phyloP scores from a whole-genome alignment of 23 tunicate genomes.

The Ascidia mentula region DNA sequence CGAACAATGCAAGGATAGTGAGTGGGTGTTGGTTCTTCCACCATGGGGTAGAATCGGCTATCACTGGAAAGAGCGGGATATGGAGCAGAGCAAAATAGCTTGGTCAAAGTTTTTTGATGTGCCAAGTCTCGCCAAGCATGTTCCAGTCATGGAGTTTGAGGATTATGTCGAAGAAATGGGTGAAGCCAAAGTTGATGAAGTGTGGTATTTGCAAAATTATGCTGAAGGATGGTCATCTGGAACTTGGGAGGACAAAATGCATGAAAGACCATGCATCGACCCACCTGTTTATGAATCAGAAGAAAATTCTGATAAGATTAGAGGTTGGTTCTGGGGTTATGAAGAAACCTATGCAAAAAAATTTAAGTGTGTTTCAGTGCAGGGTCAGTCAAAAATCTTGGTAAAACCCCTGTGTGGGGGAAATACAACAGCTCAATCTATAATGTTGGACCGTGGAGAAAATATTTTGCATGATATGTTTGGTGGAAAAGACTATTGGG shows the following conservation, averaged over 20 bases:
- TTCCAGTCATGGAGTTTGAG: conserved; percentile 92
- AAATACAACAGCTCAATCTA: conserved; percentile 90
- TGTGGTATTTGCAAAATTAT: conserved; percentile 96
- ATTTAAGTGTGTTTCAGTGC: conserved; percentile 98
- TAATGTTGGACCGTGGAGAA: conserved; percentile 93
- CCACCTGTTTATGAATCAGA: conserved; percentile 77
- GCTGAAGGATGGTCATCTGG: conserved; percentile 89
- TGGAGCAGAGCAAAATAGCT: conserved; percentile 84
- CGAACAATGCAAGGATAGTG: conserved; percentile 38
- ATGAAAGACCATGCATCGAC: conserved; percentile 90
- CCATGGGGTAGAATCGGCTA: conserved; percentile 99
- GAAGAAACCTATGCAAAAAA: conserved; percentile 87
- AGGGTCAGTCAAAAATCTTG: conserved; percentile 58
- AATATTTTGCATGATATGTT: conserved; percentile 86
- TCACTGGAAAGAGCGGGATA: conserved; percentile 90
- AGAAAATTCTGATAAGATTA: conserved; percentile 46
- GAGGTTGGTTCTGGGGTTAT: conserved; percentile 99
- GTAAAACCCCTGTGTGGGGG: conserved; percentile 80
- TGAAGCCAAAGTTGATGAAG: conserved; percentile 79
- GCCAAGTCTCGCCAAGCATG: conserved; percentile 56
- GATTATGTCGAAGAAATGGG: conserved; percentile 96
- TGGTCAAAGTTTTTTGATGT: conserved; percentile 94
- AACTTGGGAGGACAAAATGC: conserved; percentile 90
- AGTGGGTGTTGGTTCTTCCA: conserved; percentile 97
- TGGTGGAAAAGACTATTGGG: conserved; percentile 92